Percentiles rank a stretch among this genome's conserved stretches.
These are phyloP conservation scores for Drosophila chauvacae DNA, from an alignment of 1,140 invertebrate species.

Conservation along the genomic window DNA sequence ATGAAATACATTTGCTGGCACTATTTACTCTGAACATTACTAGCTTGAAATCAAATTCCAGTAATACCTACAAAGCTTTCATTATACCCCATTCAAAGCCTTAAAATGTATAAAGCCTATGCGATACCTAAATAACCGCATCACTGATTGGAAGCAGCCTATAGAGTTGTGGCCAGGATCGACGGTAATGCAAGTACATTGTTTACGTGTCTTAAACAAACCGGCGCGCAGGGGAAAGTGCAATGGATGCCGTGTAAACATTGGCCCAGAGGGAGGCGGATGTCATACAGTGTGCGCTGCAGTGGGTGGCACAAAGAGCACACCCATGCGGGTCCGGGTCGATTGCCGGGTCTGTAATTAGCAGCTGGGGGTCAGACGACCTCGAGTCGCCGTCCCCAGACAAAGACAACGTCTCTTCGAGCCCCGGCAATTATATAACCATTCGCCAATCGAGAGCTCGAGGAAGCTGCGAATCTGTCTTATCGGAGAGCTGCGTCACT, in stretches of 20 bases:
- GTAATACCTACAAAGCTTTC: neutral
- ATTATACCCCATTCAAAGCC: neutral
- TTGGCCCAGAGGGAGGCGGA: slow-evolving; percentile 13
- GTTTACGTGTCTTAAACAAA: slow-evolving; percentile 67
- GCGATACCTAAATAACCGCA: neutral
- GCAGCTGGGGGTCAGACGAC: slow-evolving; percentile 21
- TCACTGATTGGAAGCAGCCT: neutral
- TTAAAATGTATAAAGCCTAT: too few species aligned
- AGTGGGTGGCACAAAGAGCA: slow-evolving; percentile 58
- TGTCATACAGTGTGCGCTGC: neutral
- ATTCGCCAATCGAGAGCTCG: neutral
- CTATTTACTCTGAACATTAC: neutral
- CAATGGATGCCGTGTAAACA: slow-evolving; percentile 51
- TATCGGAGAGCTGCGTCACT: slow-evolving; percentile 14
- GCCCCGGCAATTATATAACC: slow-evolving; percentile 31
- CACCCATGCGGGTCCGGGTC: slow-evolving; percentile 30
- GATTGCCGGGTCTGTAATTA: slow-evolving; percentile 46
- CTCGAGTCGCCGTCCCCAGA: slow-evolving; percentile 13
- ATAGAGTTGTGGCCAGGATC: slow-evolving; percentile 32
- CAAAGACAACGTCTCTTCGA: slow-evolving; percentile 10
- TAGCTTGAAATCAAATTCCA: neutral
- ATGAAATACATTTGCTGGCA: neutral
- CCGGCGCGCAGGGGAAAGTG: slow-evolving; percentile 4
- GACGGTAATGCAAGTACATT: slow-evolving; percentile 34
- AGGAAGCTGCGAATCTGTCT: slow-evolving; percentile 28